Evolutionary conservation across 1,140 invertebrate species (phyloP), one percentile per base, ranked within the genome.

Genomic region (Parasteatoda tepidariorum): DNA sequence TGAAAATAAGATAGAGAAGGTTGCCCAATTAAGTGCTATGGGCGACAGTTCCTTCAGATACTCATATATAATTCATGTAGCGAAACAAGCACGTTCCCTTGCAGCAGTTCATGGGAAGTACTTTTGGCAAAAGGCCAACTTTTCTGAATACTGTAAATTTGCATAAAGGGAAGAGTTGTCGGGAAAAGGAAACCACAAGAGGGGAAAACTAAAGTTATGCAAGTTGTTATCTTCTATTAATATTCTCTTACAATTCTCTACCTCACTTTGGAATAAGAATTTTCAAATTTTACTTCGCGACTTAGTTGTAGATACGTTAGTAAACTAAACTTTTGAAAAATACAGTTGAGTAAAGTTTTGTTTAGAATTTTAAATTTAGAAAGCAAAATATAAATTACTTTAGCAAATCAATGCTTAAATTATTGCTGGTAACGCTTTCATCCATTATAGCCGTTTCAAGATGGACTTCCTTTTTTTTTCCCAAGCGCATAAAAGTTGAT

Each of bases 11-110:
- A n/a, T n/a, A n/a, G n/a, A n/a, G n/a, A n/a, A n/a, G n/a, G n/a
- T n/a, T n/a, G n/a, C n/a, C n/a, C n/a, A n/a, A n/a, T n/a, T n/a
- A n/a, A n/a, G n/a, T n/a, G n/a, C n/a, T n/a, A n/a, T n/a, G n/a
- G n/a, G n/a, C n/a, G n/a, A n/a, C n/a, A n/a, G n/a, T n/a, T n/a
- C 38, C 38, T 75, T 66, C 24, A 33, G 24, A 61, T 15, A 34
- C 61, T 64, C 61, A 78, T 78, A 78, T 55, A 78, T 59, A 78
- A 78, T 78, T 78, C 62, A 78, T 78, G 62, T 66, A 78, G 74
- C 34, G 62, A 48, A 66, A 78, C 74, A 34, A 22, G 30, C 34
- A 30, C 30, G 73, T 22, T 41, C 68, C 26, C 33, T 30, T 28
- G 55, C 26, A 26, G 59, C 59, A 26, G 66, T 79, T 68, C 68